A percentile compares a stretch with the other conserved stretches of the same genome.
These are phyloP conservation scores for Chelmon rostratus DNA, from an alignment of 2,797 vertebrate genomes.

Conservation along the genomic window DNA sequence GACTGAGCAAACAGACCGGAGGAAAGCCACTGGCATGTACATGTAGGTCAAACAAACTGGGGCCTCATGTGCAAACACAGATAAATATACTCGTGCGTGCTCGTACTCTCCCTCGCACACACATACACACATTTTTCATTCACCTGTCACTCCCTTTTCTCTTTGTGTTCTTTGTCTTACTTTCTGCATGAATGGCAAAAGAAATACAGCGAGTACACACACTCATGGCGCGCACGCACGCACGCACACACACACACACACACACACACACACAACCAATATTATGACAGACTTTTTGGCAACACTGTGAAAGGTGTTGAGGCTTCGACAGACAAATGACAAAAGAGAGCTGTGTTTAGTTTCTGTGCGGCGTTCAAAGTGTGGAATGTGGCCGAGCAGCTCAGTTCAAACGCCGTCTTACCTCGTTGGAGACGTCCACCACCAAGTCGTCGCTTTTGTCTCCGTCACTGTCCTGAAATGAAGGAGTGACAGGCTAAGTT, in stretches of 20 bases:
- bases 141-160: slow-evolving; percentile 75
- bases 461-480: slow-evolving; percentile 94
- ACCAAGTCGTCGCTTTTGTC: slow-evolving; percentile 98
- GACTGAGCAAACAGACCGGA: slow-evolving; percentile 77
- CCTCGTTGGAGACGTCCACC: slow-evolving; percentile 97
- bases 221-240: slow-evolving; percentile 22
- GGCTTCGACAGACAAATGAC: slow-evolving; percentile 44
- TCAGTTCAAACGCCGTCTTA: slow-evolving; percentile 70
- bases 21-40: slow-evolving; percentile 77
- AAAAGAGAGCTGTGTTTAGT: slow-evolving; percentile 63
- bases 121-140: slow-evolving; percentile 69
- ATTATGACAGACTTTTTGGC: slow-evolving; percentile 72
- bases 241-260: not conserved
- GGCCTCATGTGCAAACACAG: slow-evolving; percentile 82
- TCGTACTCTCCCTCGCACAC: slow-evolving; percentile 45
- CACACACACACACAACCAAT: slow-evolving; percentile 61
- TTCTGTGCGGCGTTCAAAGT: slow-evolving; percentile 14
- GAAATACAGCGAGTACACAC: slow-evolving; percentile 56
- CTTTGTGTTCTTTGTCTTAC: slow-evolving; percentile 75
- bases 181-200: slow-evolving; percentile 65
- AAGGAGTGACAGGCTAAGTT: slow-evolving; percentile 1
- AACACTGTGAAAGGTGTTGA: slow-evolving; percentile 58
- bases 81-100: slow-evolving; percentile 75
- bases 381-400: slow-evolving; percentile 65
- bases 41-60: slow-evolving; percentile 82